Base-by-base conservation (phyloP, 2,797 vertebrate species). In the Aeoliscus strigatus region DNA sequence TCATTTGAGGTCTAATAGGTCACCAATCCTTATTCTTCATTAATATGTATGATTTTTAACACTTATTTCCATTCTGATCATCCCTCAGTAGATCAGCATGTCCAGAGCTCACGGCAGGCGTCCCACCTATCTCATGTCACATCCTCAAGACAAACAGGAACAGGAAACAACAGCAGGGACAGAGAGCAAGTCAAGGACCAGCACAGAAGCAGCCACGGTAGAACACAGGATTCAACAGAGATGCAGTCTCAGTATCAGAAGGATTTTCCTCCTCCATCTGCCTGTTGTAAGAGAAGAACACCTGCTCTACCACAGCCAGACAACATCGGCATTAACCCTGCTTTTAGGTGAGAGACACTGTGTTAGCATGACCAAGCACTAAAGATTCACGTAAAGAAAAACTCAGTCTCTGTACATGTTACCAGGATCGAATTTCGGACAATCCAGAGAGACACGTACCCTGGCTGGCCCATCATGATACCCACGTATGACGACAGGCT, bases 271-370 rank as follows among this genome's bases (percentile, higher is more conserved):
- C 66, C 50, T 16, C 76, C 51, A 0, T 50, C 57, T 2, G 49
- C 29, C 6, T 51, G 51, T 11, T 45, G 30, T 8, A 64, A 72
- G 61, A 73, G 67, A 12, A 48, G 64, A 50, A 75, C 72, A 6
- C 83, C 76, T 9, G 77, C 74, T 13, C 18, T 50, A 2, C 88
- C 86, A 1, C 83, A 81, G 27, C 68, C 77, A 1, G 88, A 91
- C 69, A 91, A 91, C 75, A 86, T 91, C 0, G 77, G 57, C 26
- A 83, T 91, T 32, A 90, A 90, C 57, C 79, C 68, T 1, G 70
- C 75, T 12, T 79, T 90, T 63, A 87, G 83, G 89, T 85, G 62
- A 70, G 73, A 61, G 4, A 1, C 0, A 11, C 2, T 16, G 15
- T 56, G 12, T 46, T 8, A 14, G 29, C 1, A 17, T 26, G 14